These are phyloP conservation scores for Parotocinclus haroldoi DNA, from an alignment of 2,797 vertebrate species.

Conservation along the genomic window DNA sequence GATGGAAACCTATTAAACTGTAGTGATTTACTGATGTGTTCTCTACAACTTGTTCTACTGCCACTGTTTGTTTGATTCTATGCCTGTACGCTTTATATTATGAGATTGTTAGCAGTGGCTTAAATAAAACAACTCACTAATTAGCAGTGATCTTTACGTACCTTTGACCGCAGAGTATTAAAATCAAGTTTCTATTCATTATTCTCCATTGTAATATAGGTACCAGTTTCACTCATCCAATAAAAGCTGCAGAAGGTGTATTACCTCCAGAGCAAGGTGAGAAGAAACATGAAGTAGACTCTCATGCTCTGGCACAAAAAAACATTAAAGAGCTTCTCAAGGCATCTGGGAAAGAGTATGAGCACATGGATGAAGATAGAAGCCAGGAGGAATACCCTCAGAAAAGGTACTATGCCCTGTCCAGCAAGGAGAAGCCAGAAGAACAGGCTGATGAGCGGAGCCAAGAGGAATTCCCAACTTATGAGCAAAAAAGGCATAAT, in stretches of 20 bases:
- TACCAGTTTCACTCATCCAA: conserved; percentile 64
- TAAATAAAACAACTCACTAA: no score
- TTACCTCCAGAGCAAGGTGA: conserved; percentile 46
- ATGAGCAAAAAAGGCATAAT: conserved; percentile 56
- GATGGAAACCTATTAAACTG: no score
- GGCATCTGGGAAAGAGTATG: conserved; percentile 44
- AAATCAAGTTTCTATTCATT: not conserved
- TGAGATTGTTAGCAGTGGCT: no score
- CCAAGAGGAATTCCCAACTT: conserved; percentile 50
- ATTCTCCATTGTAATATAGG: conserved; percentile 58
- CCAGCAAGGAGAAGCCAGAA: conserved; percentile 51
- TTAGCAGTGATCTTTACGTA: no score
- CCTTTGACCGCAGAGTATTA: no score
- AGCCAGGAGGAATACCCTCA: conserved; percentile 70
- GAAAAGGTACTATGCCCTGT: conserved; percentile 34
- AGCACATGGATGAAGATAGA: conserved; percentile 57
- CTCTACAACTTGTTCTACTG: no score
- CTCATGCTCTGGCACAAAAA: conserved; percentile 56
- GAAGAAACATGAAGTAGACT: conserved; percentile 59
- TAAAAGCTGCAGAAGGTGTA: conserved; percentile 61
- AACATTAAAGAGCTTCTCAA: conserved; percentile 40
- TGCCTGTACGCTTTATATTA: no score
- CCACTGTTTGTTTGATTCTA: no score
- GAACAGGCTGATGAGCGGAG: conserved; percentile 52
- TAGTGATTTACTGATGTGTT: not conserved